Conservation (phyloP, 2,888 invertebrate species). For the Apomyelois bistriatella region DNA sequence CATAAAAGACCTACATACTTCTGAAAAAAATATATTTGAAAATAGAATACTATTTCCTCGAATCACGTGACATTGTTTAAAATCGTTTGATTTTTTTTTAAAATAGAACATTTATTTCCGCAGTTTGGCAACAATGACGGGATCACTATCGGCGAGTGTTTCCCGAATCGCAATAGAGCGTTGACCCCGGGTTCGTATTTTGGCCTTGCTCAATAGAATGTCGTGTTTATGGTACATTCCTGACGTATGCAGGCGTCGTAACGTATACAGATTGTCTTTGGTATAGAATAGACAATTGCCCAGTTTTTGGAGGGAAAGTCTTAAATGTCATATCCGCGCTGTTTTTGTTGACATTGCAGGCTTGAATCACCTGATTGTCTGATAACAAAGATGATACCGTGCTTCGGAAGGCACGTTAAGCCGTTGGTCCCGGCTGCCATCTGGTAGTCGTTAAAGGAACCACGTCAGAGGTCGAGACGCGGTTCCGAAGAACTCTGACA, state of each 20-base stretch:
- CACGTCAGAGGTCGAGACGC: no score
- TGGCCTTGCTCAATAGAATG: not conserved
- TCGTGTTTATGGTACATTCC: not conserved
- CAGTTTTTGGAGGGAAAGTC: no score
- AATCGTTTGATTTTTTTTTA: not conserved
- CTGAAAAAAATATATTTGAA: not conserved
- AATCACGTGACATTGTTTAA: not conserved
- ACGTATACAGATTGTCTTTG: no score
- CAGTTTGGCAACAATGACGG: conserved; percentile 3
- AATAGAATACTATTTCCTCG: not conserved
- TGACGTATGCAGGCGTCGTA: not conserved
- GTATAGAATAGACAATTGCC: no score
- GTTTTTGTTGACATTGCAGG: no score
- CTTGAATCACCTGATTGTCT: no score
- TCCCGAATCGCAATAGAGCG: not conserved
- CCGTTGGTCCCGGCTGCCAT: no score
- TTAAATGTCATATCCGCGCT: no score
- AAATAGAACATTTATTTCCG: conserved; percentile 8
- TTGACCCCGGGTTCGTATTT: not conserved
- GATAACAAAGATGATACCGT: no score
- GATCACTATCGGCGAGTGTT: not conserved
- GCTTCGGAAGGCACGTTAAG: no score
- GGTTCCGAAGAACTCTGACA: no score
- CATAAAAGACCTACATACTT: not conserved
- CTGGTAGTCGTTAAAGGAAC: no score